Conservation (phyloP, 2,888 invertebrate species). For the Lampropteryx suffumata region DNA sequence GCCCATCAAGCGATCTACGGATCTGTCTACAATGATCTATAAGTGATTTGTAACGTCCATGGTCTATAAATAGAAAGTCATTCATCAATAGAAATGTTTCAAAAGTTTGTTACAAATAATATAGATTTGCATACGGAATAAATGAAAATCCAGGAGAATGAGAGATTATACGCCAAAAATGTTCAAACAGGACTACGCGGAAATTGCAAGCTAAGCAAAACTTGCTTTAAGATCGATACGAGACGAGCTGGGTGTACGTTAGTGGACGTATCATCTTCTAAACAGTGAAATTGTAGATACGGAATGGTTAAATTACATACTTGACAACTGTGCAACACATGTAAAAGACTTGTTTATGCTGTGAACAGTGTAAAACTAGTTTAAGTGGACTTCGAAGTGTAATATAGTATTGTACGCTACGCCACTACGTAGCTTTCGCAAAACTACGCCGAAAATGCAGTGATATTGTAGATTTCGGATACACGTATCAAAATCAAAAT, state of each 20-base stretch:
- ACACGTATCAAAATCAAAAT: slow-evolving; percentile 8
- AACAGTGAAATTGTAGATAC: slow-evolving; percentile 10
- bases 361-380: slow-evolving; percentile 15
- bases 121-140: too few relatives aligned
- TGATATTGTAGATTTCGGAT: slow-evolving; percentile 9
- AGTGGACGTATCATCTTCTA: neutral
- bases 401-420: slow-evolving; percentile 4
- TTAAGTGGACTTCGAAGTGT: slow-evolving; percentile 17
- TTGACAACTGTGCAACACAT: slow-evolving; percentile 15
- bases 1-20: too few relatives aligned
- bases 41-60: too few relatives aligned
- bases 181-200: neutral
- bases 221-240: neutral
- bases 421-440: slow-evolving; percentile 20
- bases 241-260: neutral
- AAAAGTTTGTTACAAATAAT: too few relatives aligned
- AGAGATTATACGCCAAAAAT: neutral
- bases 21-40: too few relatives aligned
- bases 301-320: slow-evolving; percentile 4
- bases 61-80: too few relatives aligned
- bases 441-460: slow-evolving; percentile 11
- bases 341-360: slow-evolving; percentile 11
- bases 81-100: too few relatives aligned
- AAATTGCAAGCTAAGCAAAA: neutral
- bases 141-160: neutral